A percentile compares a stretch with the other conserved stretches of the same genome.
phyloP scores from a whole-genome alignment of 2,113 vertebrate species.

The Oryzias javanicus region DNA sequence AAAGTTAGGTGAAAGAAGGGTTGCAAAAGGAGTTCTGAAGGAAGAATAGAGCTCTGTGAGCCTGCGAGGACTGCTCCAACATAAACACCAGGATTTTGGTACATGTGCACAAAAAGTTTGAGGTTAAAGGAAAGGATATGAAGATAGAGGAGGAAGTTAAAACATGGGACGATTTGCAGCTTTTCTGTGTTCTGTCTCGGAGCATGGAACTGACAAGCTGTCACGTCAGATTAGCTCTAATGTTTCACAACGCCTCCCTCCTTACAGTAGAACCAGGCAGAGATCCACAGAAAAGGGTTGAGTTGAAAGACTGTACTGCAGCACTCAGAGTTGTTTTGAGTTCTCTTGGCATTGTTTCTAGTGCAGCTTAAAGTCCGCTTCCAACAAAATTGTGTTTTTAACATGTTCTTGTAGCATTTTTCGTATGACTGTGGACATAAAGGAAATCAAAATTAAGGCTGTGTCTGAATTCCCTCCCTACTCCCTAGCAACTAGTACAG shows the following conservation, averaged over 20 bases:
- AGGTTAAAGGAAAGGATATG: slow-evolving; percentile 8
- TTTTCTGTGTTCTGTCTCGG: slow-evolving; percentile 67
- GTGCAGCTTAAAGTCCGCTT: slow-evolving; percentile 14
- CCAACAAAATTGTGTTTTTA: no score
- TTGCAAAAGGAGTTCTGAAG: slow-evolving; percentile 44
- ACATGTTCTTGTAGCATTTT: no score
- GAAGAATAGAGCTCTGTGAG: slow-evolving; percentile 29
- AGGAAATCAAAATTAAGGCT: no score
- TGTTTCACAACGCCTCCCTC: slow-evolving; percentile 63
- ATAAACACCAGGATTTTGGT: slow-evolving; percentile 62
- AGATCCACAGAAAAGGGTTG: slow-evolving; percentile 39
- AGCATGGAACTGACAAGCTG: slow-evolving; percentile 68
- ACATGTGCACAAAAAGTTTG: slow-evolving; percentile 30
- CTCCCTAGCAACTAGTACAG: no score
- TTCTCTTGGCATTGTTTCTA: slow-evolving; percentile 34
- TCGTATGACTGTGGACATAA: no score
- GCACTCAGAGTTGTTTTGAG: slow-evolving; percentile 20
- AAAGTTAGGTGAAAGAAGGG: slow-evolving; percentile 39
- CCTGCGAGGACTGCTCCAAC: slow-evolving; percentile 58
- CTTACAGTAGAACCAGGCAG: slow-evolving; percentile 47
- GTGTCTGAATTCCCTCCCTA: no score
- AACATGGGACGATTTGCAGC: slow-evolving; percentile 60
- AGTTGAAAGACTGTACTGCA: slow-evolving; percentile 14
- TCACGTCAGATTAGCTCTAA: slow-evolving; percentile 64
- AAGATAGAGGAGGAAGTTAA: slow-evolving; percentile 32